Evolutionary conservation across 2,113 vertebrate genomes (phyloP).

Genomic region (Cynoglossus semilaevis): DNA sequence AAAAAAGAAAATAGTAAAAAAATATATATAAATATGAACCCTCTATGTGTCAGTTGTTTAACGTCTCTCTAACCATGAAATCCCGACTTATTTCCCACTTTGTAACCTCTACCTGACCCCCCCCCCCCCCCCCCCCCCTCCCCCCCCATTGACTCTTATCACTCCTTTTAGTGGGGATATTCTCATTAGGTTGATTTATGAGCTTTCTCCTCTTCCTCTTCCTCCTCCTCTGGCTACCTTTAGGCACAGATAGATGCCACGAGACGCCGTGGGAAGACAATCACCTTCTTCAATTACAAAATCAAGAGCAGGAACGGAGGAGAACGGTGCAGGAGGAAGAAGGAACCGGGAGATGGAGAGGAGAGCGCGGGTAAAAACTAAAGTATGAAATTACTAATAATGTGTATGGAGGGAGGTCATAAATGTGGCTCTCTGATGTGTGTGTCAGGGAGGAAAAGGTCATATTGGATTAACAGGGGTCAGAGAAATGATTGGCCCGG

Average conservation of each 20-base stretch:
- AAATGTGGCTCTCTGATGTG: constrained; percentile 27
- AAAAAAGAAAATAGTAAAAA: constrained; percentile 3
- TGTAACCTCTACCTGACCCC: constrained; percentile 29
- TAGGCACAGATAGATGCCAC: constrained; percentile 22
- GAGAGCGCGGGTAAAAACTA: background rate
- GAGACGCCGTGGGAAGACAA: constrained; percentile 28
- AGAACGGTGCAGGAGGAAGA: constrained; percentile 13
- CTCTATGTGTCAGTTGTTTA: constrained; percentile 12
- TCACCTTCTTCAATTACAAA: constrained; percentile 49
- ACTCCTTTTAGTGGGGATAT: constrained; percentile 57
- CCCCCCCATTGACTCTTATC: constrained; percentile 33
- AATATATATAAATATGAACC: background rate
- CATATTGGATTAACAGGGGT: constrained; percentile 10
- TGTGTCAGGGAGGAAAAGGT: constrained; percentile 22
- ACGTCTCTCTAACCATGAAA: constrained; percentile 26
- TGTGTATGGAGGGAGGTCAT: constrained; percentile 23
- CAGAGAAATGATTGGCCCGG: constrained; percentile 11
- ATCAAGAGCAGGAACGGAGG: constrained; percentile 38
- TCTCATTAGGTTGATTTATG: constrained; percentile 75
- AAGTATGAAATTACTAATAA: constrained; percentile 19
- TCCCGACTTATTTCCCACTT: constrained; percentile 14
- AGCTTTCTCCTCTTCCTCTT: constrained; percentile 19
- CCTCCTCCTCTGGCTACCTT: constrained; percentile 17
- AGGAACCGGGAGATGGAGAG: constrained; percentile 29
- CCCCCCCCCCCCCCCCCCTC: constrained; percentile 1